Evolutionary conservation across 2,797 vertebrate genomes (phyloP).

Genomic region (Tragelaphus oryx): DNA sequence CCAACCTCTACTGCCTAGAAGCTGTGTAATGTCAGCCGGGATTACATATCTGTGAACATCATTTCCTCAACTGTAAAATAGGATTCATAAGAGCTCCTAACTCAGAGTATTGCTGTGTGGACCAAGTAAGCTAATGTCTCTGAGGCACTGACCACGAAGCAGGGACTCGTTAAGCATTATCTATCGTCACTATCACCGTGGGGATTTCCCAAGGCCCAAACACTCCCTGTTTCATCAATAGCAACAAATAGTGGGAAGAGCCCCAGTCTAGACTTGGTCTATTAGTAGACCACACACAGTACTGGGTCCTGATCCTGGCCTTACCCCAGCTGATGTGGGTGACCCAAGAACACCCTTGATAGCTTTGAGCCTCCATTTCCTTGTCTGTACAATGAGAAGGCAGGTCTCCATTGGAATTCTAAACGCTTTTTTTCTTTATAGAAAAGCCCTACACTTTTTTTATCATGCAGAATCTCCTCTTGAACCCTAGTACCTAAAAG

Average conservation of each 20-base stretch:
- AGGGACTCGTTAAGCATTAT: fast-evolving
- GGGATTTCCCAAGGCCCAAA: background rate
- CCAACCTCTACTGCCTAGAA: background rate
- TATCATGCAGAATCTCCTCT: background rate
- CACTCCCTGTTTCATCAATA: background rate
- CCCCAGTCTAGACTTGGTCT: no score
- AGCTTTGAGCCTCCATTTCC: background rate
- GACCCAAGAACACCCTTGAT: background rate
- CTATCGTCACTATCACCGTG: background rate
- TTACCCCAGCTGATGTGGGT: background rate
- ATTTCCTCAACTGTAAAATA: background rate
- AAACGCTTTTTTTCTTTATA: background rate
- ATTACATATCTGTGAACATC: background rate
- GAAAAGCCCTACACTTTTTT: background rate
- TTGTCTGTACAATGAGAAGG: background rate
- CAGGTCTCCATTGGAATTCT: background rate
- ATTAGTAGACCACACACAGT: fast-evolving
- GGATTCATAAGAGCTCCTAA: background rate
- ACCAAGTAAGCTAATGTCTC: background rate
- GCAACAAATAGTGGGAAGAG: background rate
- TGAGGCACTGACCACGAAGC: background rate
- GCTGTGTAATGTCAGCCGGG: background rate
- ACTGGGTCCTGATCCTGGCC: background rate
- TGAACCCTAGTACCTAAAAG: background rate
- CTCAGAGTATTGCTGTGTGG: background rate